Base-by-base conservation (phyloP, 1,140 invertebrate species). In the Phenacoccus solenopsis region DNA sequence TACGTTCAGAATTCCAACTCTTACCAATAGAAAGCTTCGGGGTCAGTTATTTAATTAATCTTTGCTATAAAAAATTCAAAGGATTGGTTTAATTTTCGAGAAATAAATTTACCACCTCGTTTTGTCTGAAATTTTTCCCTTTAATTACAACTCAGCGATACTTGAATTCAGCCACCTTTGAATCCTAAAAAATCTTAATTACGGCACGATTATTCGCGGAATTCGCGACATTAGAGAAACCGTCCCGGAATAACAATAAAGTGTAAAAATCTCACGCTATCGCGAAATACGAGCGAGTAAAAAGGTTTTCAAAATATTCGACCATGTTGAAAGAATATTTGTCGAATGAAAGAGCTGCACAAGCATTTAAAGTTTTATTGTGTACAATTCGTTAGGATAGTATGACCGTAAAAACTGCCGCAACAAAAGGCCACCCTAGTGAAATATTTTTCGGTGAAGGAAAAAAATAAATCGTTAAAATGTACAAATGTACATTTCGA, bases 391-490 rank as follows among this genome's bases (percentile, higher is more conserved):
- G 38, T 49, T 49, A 49, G 38, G 20, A 49, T n/a, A n/a, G 38
- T 49, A 49, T 49, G 38, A 49, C 16, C 38, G 20, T 49, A 49
- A 49, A 49, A 49, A 49, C 38, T n/a, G 38, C 38, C 38, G 38
- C 38, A 49, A 49, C 38, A 49, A 49, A 49, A 49, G 38, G 20
- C 38, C 12, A 49, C 20, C 38, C 38, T n/a, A 3, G 20, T 49
- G 38, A 49, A 49, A 49, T 49, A 49, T 49, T 49, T 49, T n/a
- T 49, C 38, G 38, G 20, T 49, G 38, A 49, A 49, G 38, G 13
- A 49, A 49, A n/a, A n/a, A n/a, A 49, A 49, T 49, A 49, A 49
- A 49, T 49, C 38, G 38, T 49, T 49, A 49, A 49, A 49, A 49
- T 16, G 38, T 49, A 49, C 38, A 49, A 49, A 49, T 49, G 20